A percentile compares a stretch with the other conserved stretches of the same genome.
Evolutionary conservation across 2,888 invertebrate genomes (phyloP).

Genomic region (Oxyteleia sp.): DNA sequence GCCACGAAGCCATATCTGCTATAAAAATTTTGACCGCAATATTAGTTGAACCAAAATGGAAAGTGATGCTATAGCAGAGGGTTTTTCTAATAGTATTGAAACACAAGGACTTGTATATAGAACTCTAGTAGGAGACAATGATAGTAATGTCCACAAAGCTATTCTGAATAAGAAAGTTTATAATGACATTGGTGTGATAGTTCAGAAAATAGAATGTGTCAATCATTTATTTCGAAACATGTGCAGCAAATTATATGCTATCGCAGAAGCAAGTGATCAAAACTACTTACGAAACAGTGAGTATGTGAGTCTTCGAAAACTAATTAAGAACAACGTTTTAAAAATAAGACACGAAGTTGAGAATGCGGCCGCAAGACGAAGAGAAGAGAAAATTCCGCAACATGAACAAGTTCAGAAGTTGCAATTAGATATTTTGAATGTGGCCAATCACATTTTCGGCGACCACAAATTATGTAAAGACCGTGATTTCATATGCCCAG

Average conservation of each 20-base stretch:
- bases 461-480: constrained; percentile 37
- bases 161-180: constrained; percentile 3
- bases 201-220: constrained; percentile 22
- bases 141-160: constrained; percentile 23
- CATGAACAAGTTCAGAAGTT: neutral
- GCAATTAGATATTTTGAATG: constrained; percentile 18
- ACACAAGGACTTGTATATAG: constrained; percentile 48
- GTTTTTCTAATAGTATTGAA: constrained; percentile 65
- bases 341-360: constrained; percentile 19
- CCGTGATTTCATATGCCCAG: neutral
- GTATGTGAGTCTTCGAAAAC: constrained; percentile 5
- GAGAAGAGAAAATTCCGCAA: neutral
- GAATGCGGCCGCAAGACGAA: neutral
- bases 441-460: constrained; percentile 56
- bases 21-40: constrained; percentile 77
- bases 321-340: constrained; percentile 9
- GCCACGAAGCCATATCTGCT: constrained; percentile 79
- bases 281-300: neutral
- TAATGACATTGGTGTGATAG: neutral
- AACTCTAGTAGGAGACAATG: constrained; percentile 23
- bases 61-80: constrained; percentile 67
- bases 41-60: constrained; percentile 78
- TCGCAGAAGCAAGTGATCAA: neutral
- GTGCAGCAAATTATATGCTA: constrained; percentile 7
- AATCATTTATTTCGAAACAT: constrained; percentile 30